Percentiles rank a stretch among this genome's conserved stretches.
These are phyloP conservation scores for Stigmatopora nigra DNA, from an alignment of 2,113 vertebrate species.

Conservation along the genomic window DNA sequence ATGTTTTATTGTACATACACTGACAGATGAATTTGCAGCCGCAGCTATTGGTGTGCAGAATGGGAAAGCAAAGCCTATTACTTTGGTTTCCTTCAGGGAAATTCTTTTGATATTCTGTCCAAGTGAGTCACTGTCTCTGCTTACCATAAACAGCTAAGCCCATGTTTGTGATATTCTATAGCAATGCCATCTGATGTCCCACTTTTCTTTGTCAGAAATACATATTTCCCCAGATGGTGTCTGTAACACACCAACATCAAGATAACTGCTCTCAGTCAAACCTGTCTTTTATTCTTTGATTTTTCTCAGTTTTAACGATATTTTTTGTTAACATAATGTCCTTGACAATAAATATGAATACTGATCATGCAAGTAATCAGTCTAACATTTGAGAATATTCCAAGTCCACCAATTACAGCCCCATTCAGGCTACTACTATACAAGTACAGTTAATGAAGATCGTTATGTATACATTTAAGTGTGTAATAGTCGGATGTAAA, in stretches of 20 bases:
- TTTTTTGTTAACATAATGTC: not conserved
- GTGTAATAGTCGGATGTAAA: conserved; percentile 1
- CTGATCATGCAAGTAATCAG: not conserved
- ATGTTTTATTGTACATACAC: conserved; percentile 44
- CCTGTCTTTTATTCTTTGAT: not conserved
- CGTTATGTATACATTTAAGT: not conserved
- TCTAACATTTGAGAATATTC: not conserved
- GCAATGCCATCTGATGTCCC: not conserved
- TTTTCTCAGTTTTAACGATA: not conserved
- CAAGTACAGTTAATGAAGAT: not conserved
- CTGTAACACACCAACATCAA: not conserved
- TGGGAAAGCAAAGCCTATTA: conserved; percentile 26
- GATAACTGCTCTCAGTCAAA: not conserved
- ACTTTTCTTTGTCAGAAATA: conserved; percentile 1
- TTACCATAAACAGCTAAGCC: conserved; percentile 2
- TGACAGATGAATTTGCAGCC: conserved; percentile 27
- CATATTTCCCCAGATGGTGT: not conserved
- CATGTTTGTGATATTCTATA: not conserved
- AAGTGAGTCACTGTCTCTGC: not conserved
- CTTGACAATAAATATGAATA: not conserved
- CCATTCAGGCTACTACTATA: not conserved
- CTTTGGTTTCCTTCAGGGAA: conserved; percentile 19
- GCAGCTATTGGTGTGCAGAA: conserved; percentile 38
- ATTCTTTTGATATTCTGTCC: conserved; percentile 11
- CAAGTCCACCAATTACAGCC: not conserved